Conservation (phyloP, 2,888 invertebrate species). For the Caenorhabditis sp. region DNA sequence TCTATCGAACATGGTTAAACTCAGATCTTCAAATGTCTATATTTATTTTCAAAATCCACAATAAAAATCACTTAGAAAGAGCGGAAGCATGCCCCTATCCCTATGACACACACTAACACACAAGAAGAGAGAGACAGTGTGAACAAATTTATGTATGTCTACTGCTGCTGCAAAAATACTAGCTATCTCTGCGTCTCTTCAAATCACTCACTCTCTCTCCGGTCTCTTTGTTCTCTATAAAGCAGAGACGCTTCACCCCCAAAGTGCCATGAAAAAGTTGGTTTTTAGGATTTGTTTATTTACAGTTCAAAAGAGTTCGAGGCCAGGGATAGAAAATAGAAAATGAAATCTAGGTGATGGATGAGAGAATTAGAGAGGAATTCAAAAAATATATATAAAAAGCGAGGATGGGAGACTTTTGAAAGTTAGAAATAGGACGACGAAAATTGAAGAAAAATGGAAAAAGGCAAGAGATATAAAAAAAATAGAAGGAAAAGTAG, state of each 20-base stretch:
- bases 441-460: neutral
- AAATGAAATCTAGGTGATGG: no score
- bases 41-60: no score
- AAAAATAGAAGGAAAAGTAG: no score
- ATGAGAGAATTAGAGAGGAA: neutral
- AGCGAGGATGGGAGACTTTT: neutral
- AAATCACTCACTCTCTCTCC: slow-evolving; percentile 25
- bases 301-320: neutral
- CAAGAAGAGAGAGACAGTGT: neutral
- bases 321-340: neutral
- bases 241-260: neutral
- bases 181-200: slow-evolving; percentile 15
- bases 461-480: slow-evolving; percentile 12
- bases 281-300: slow-evolving; percentile 27
- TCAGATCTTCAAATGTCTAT: no score
- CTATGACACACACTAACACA: no score
- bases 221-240: neutral
- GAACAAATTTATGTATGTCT: slow-evolving; percentile 3
- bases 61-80: no score
- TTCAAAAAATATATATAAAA: no score
- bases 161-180: no score
- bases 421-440: slow-evolving; percentile 6
- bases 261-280: neutral
- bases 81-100: no score
- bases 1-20: neutral